Conservation (phyloP, 2,797 vertebrate genomes). For the Loriculus beryllinus region DNA sequence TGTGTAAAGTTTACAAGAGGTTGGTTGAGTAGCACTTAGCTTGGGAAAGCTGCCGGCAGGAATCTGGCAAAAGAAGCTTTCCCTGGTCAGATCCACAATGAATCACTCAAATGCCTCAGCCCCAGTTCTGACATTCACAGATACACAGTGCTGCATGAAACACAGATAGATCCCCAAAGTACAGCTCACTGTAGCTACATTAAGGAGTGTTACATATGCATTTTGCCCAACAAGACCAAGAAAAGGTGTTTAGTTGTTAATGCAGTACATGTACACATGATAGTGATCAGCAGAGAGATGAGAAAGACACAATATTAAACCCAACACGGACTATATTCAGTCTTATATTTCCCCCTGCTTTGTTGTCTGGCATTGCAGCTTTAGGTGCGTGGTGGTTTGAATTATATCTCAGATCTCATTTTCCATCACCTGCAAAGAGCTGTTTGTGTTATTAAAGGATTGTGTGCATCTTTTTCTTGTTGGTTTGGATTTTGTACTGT, state of each 20-base stretch:
- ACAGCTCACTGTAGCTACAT: neutral
- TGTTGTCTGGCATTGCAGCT: neutral
- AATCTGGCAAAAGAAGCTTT: neutral
- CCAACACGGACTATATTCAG: neutral
- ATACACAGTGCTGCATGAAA: neutral
- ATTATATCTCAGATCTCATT: neutral
- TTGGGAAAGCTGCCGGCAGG: neutral
- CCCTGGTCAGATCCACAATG: neutral
- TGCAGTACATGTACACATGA: neutral
- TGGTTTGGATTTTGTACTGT: neutral
- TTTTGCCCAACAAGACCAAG: neutral
- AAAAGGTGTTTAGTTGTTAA: neutral
- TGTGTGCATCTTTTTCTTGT: neutral
- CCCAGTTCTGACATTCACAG: neutral
- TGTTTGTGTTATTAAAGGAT: neutral
- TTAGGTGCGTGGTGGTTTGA: neutral
- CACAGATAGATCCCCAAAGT: neutral
- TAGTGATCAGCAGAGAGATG: neutral
- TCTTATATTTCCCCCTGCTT: neutral
- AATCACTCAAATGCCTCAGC: neutral
- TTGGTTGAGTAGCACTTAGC: neutral
- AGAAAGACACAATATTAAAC: neutral
- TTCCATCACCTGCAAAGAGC: neutral
- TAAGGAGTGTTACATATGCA: neutral
- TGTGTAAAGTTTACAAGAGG: neutral